Evolutionary conservation across 2,888 invertebrate genomes (phyloP).

Genomic region (Athetis lepigone): DNA sequence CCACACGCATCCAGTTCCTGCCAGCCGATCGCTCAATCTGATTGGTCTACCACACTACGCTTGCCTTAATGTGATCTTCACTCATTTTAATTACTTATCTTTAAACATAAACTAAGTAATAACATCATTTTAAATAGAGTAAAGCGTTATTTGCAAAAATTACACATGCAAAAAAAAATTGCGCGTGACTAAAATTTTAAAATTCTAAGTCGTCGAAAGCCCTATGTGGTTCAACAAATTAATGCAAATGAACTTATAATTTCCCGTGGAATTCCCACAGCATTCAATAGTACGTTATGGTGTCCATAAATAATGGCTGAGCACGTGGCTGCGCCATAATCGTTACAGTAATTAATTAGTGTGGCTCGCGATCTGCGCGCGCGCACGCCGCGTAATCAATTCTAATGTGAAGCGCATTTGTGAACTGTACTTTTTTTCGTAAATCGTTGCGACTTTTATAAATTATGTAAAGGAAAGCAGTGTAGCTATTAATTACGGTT

Average conservation of each 20-base stretch:
- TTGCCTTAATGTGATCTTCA: no score
- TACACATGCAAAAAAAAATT: no score
- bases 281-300: conserved; percentile 43
- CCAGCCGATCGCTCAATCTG: no score
- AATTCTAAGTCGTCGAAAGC: conserved; percentile 13
- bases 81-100: no score
- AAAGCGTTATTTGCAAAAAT: no score
- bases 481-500: no score
- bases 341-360: conserved; percentile 79
- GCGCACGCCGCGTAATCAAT: conserved; percentile 76
- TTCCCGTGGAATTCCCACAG: conserved; percentile 36
- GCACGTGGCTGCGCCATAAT: conserved; percentile 68
- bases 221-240: conserved; percentile 1
- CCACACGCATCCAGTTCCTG: no score
- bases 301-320: conserved; percentile 56
- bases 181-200: neutral
- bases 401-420: conserved; percentile 74
- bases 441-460: neutral
- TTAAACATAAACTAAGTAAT: no score
- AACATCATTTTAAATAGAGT: no score
- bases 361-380: conserved; percentile 71
- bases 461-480: no score
- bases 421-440: conserved; percentile 14
- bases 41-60: no score
- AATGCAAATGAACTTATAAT: conserved; percentile 15